Evolutionary conservation across 2,797 vertebrate genomes (phyloP).

Genomic region (Acanthurus tractus): DNA sequence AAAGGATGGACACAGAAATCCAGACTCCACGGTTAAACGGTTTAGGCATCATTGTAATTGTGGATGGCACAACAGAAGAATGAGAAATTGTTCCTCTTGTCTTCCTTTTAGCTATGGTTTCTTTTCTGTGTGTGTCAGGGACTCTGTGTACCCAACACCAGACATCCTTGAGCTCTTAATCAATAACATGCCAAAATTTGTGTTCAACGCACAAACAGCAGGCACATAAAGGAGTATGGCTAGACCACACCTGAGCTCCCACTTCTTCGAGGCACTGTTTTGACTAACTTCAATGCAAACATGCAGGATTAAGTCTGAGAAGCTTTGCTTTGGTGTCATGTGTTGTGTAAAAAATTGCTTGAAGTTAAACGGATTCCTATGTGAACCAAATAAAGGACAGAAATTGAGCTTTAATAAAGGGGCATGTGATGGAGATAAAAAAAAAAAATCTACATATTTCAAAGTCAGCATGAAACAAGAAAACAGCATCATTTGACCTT

Average conservation of each 20-base stretch:
- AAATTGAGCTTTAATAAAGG: neutral
- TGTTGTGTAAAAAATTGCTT: neutral
- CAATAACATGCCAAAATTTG: constrained; percentile 60
- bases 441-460: neutral
- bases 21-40: constrained; percentile 9
- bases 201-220: constrained; percentile 53
- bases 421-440: neutral
- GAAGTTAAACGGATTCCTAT: neutral
- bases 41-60: constrained; percentile 42
- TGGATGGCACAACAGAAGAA: constrained; percentile 15
- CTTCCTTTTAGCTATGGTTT: constrained; percentile 20
- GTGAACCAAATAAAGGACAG: neutral
- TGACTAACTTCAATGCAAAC: constrained; percentile 39
- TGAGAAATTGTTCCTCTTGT: constrained; percentile 6
- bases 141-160: constrained; percentile 62
- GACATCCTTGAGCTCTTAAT: constrained; percentile 75
- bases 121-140: constrained; percentile 27
- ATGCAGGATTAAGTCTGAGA: neutral
- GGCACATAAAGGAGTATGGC: constrained; percentile 32
- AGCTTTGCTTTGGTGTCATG: neutral
- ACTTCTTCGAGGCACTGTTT: constrained; percentile 61
- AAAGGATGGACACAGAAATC: constrained; percentile 40
- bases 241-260: constrained; percentile 35
- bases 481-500: neutral
- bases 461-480: neutral